A percentile compares a stretch with the other conserved stretches of the same genome.
Conservation (phyloP, 2,113 vertebrate species). For the Sorex fumeus region DNA sequence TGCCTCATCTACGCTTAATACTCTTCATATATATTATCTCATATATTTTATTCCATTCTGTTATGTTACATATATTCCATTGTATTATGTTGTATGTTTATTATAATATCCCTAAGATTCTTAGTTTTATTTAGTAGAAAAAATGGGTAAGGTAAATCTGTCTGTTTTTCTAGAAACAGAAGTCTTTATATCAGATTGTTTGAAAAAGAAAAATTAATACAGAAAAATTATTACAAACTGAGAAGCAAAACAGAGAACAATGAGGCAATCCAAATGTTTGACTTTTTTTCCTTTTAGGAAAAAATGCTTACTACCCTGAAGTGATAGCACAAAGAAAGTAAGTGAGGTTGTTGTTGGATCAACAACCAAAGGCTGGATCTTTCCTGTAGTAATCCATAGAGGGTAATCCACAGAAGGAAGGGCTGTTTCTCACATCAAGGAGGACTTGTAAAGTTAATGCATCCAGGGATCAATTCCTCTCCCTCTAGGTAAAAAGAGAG, state of each 20-base stretch:
- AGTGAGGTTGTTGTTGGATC: no score
- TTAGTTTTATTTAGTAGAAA: slow-evolving; percentile 33
- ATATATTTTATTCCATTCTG: background rate
- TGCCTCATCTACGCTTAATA: background rate
- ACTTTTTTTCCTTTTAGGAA: background rate
- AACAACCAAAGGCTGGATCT: no score
- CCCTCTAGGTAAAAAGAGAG: no score
- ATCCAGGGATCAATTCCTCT: no score
- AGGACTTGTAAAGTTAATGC: no score
- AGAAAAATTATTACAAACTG: background rate
- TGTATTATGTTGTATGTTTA: background rate
- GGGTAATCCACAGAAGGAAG: no score
- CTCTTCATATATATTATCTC: background rate
- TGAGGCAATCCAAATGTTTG: background rate
- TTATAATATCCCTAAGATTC: background rate
- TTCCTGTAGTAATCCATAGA: no score
- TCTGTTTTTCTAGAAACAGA: slow-evolving; percentile 7
- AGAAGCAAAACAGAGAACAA: slow-evolving; percentile 14
- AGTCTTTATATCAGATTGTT: background rate
- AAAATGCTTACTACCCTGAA: background rate
- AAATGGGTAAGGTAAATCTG: background rate
- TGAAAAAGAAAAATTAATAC: slow-evolving; percentile 31
- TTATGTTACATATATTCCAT: background rate
- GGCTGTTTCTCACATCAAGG: no score
- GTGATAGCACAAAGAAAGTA: background rate